These are phyloP conservation scores for Herminia tarsipennalis DNA, from an alignment of 2,888 invertebrate species.

Conservation along the genomic window DNA sequence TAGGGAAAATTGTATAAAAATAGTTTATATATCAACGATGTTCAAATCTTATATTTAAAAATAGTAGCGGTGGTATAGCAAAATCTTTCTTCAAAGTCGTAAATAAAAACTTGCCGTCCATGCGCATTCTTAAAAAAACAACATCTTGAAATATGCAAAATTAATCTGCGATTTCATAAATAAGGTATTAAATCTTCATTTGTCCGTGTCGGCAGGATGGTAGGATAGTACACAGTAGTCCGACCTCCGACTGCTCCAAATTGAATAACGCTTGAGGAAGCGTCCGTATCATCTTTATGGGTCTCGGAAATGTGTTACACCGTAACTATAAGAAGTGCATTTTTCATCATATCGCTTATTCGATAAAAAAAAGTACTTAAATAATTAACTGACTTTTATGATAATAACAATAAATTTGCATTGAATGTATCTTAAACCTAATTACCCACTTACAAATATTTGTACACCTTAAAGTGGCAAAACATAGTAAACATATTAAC, in stretches of 20 bases:
- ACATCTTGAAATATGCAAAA: constrained; percentile 1
- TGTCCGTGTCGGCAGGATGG: constrained; percentile 17
- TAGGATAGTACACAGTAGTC: constrained; percentile 20
- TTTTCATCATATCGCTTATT: not conserved
- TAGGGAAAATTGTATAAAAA: too few relatives aligned
- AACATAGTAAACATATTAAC: too few relatives aligned
- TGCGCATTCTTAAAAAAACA: not conserved
- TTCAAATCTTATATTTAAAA: too few relatives aligned
- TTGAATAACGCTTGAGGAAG: constrained; percentile 58
- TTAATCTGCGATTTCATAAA: constrained; percentile 29
- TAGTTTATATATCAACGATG: too few relatives aligned
- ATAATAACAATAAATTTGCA: too few relatives aligned
- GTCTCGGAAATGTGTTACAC: constrained; percentile 25
- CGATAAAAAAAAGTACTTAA: not conserved
- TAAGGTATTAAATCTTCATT: constrained; percentile 38
- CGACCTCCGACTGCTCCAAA: constrained; percentile 45
- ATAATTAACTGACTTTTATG: too few relatives aligned
- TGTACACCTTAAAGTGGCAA: too few relatives aligned
- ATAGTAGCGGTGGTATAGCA: too few relatives aligned
- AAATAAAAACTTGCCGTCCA: too few relatives aligned
- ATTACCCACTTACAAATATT: too few relatives aligned
- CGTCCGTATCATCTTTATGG: constrained; percentile 53
- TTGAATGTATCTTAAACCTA: too few relatives aligned
- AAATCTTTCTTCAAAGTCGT: too few relatives aligned
- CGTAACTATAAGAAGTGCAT: not conserved